Evolutionary conservation across 2,113 vertebrate genomes (phyloP).

Genomic region (Ailuropoda melanoleuca): DNA sequence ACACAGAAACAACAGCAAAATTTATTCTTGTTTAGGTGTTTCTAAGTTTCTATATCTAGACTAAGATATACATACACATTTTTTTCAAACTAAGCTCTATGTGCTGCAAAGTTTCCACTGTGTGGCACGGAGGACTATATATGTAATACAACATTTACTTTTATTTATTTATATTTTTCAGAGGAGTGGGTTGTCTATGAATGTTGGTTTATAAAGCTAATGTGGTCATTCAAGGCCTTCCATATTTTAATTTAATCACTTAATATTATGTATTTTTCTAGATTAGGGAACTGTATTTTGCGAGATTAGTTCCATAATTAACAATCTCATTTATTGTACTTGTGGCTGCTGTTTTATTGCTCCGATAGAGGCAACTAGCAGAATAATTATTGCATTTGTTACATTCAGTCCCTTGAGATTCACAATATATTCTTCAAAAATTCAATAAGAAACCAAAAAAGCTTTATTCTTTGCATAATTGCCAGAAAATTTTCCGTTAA

Average conservation of each 20-base stretch:
- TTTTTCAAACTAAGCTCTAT: background rate
- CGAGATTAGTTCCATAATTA: slow-evolving; percentile 44
- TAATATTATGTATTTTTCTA: slow-evolving; percentile 6
- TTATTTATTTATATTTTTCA: background rate
- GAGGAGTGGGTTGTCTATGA: background rate
- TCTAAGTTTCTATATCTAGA: background rate
- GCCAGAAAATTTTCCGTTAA: background rate
- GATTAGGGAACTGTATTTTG: background rate
- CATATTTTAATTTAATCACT: background rate
- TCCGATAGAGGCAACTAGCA: background rate
- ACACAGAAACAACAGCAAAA: background rate
- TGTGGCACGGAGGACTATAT: background rate
- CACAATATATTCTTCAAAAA: background rate
- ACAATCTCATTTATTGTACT: background rate
- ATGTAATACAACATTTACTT: background rate
- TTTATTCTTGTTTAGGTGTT: background rate
- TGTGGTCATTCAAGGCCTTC: background rate
- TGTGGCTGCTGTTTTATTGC: background rate
- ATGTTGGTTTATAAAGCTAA: background rate
- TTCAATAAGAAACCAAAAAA: background rate
- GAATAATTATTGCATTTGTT: background rate
- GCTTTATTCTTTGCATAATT: background rate
- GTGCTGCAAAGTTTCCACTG: background rate
- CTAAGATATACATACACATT: background rate
- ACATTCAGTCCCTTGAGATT: background rate